Evolutionary conservation across 2,797 vertebrate species (phyloP).

Genomic region (Hydrocynus forskahlii): DNA sequence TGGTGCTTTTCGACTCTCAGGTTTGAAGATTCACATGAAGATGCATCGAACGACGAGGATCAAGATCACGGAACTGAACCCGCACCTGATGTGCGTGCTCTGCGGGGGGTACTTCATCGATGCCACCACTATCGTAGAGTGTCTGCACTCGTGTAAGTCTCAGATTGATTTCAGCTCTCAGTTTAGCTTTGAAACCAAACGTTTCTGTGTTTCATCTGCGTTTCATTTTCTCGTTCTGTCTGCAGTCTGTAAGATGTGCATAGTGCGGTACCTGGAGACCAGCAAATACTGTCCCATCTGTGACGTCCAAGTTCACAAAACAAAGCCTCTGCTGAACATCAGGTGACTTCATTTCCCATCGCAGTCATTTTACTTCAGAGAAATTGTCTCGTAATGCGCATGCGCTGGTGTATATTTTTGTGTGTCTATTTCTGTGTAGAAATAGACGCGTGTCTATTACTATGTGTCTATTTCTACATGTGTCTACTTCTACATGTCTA

Average conservation of each 20-base stretch:
- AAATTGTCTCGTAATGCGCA: not conserved
- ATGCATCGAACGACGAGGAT: constrained; percentile 99
- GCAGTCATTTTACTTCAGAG: not conserved
- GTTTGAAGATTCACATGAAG: constrained; percentile 58
- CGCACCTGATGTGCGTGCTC: constrained; percentile 97
- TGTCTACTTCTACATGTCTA: no score
- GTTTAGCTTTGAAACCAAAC: no score
- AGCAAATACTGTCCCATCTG: constrained; percentile 99
- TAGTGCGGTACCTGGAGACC: constrained; percentile 97
- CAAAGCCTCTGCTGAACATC: constrained; percentile 96
- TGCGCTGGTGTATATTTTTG: not conserved
- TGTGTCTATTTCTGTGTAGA: no score
- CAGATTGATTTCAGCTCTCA: no score
- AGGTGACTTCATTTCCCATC: constrained; percentile 77
- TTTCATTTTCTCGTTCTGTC: constrained; percentile 43
- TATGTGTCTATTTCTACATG: no score
- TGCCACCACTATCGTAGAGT: constrained; percentile 98
- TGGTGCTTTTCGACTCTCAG: constrained; percentile 19
- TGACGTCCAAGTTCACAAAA: constrained; percentile 99
- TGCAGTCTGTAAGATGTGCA: constrained; percentile 97
- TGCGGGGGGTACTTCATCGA: constrained; percentile 99
- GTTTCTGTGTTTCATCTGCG: no score
- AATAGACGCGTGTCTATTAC: no score
- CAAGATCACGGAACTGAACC: constrained; percentile 99
- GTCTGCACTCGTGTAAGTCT: constrained; percentile 96